phyloP scores from a whole-genome alignment of 2,113 vertebrate species.

The Tyrannus savana region DNA sequence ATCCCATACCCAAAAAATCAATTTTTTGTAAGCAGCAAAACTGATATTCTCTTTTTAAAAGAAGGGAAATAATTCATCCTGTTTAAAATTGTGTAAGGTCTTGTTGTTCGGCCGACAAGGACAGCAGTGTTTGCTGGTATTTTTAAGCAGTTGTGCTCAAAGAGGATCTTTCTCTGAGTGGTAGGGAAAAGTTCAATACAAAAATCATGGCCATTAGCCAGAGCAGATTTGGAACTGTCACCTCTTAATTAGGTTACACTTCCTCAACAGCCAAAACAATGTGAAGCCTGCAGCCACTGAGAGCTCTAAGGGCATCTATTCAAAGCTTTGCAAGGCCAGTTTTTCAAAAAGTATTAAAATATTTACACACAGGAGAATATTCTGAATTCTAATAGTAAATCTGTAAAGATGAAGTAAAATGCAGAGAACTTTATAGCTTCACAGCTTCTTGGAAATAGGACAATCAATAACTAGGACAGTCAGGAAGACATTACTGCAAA shows the following conservation, averaged over 20 bases:
- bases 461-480: fast-evolving
- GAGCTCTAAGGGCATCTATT: background rate
- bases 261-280: background rate
- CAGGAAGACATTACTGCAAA: background rate
- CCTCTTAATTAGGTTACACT: background rate
- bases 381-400: background rate
- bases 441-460: background rate
- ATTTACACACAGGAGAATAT: background rate
- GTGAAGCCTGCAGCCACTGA: background rate
- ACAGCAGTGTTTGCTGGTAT: background rate
- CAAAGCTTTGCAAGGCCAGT: background rate
- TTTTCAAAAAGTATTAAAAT: background rate
- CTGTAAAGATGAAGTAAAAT: background rate
- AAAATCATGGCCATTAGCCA: background rate
- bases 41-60: background rate
- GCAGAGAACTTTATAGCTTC: background rate
- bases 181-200: background rate
- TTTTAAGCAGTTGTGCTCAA: background rate
- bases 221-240: background rate
- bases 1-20: background rate
- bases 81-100: background rate
- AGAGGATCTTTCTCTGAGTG: background rate
- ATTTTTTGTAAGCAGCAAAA: background rate
- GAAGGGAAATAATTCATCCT: background rate
- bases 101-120: background rate